phyloP scores from a whole-genome alignment of 2,797 vertebrate species.

The Micrastur ruficollis region DNA sequence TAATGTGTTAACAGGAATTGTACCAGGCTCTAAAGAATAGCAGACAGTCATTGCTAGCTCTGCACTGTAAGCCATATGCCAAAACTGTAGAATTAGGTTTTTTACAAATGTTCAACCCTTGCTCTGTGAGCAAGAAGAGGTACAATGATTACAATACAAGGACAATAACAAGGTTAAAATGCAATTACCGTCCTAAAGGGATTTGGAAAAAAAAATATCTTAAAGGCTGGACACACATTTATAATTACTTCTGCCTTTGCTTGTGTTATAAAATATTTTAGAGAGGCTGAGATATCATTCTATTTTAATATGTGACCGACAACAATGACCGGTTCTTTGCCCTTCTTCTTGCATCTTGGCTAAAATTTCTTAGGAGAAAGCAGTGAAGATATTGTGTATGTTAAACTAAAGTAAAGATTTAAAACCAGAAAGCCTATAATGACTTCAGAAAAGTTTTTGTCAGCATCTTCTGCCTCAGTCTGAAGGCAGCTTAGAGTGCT shows the following conservation, averaged over 20 bases:
- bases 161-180: slow-evolving; percentile 21
- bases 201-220: neutral
- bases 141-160: slow-evolving; percentile 8
- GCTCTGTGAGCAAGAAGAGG: neutral
- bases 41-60: neutral
- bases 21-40: neutral
- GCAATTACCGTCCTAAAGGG: neutral
- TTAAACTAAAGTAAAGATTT: neutral
- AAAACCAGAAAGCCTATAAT: neutral
- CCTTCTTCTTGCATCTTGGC: neutral
- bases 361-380: neutral
- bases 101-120: neutral
- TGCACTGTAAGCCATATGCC: neutral
- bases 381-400: neutral
- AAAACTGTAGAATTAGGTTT: neutral
- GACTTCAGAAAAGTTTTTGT: neutral
- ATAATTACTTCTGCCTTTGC: neutral
- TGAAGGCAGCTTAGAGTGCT: neutral
- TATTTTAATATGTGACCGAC: neutral
- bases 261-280: neutral
- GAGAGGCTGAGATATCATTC: neutral
- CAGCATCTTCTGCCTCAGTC: neutral
- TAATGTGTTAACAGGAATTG: slow-evolving; percentile 14
- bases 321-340: neutral
- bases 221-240: neutral